Evolutionary conservation across 2,797 vertebrate genomes (phyloP), one percentile per base, ranked within the genome.

Genomic region (Selene dorsalis): DNA sequence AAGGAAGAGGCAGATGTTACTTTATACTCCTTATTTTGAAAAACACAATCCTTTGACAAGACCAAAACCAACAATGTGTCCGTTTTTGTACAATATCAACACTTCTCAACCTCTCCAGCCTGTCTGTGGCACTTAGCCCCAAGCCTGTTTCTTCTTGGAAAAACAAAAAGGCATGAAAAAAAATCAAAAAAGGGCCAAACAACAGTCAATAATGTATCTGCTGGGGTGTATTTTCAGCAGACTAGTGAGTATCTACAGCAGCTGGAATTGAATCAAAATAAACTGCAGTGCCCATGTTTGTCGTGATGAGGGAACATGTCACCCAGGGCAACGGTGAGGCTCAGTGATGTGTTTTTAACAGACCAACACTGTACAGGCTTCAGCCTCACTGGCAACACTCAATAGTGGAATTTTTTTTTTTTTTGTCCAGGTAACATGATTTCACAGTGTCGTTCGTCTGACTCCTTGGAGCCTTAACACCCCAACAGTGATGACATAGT

Each of bases 191-290:
- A 10, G 22, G 22, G n/a, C 12, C 41, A 28, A 39, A 3, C 32
- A 39, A 4, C 1, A 24, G 35, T 60, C 45, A 48, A 48, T 48
- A 48, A 20, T 48, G 45, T 18, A 48, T 48, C 6, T 38, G n/a
- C 24, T 24, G 12, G 4, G 18, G 45, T 2, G 0, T 48, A 48
- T 48, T 48, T 47, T 47, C 45, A 47, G 45, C 16, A 9, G 38
- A 45, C 13, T 60, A 52, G 9, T 67, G 16, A 26, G 12, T 22
- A 45, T 60, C 45, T 60, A 63, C 14, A 43, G 61, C 20, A 55
- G 38, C 35, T 55, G 56, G 20, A 45, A 50, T 64, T 20, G 52
- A 11, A 13, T 66, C 4, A 43, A 64, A 58, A 58, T 41, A 71
- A 48, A 30, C 41, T 3, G 28, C 7, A n/a, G 4, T 39, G 28